Conservation (phyloP, 2,888 invertebrate genomes). For the Ramazzottius varieornatus region DNA sequence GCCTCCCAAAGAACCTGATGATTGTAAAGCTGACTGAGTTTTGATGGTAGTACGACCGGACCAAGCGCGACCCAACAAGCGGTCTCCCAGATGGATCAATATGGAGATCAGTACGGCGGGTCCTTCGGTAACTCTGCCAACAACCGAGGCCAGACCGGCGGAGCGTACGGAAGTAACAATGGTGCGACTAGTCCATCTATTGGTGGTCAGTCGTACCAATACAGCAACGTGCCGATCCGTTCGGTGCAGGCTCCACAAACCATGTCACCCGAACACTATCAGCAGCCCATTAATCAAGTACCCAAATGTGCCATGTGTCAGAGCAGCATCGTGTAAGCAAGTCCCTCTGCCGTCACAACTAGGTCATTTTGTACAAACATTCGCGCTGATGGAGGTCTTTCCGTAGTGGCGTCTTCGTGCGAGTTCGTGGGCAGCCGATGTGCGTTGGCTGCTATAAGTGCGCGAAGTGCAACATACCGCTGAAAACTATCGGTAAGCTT, state of each 20-base stretch:
- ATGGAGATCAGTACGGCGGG: neutral
- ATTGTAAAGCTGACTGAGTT: too few relatives aligned
- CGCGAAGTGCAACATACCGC: neutral
- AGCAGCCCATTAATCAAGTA: neutral
- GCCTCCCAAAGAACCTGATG: too few relatives aligned
- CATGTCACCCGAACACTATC: neutral
- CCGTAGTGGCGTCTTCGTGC: neutral
- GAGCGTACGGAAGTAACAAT: neutral
- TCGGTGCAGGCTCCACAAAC: neutral
- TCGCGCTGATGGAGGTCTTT: neutral
- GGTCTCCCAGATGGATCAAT: neutral
- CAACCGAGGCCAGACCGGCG: neutral
- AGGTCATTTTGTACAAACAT: neutral
- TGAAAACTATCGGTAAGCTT: neutral
- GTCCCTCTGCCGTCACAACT: neutral
- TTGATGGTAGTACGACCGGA: too few relatives aligned
- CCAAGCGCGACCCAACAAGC: neutral
- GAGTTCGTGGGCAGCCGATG: constrained; percentile 2
- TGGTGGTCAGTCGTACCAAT: neutral
- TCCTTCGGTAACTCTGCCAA: neutral
- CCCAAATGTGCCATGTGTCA: neutral
- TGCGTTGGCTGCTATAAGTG: neutral
- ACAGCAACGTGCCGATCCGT: too few relatives aligned
- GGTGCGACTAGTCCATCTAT: neutral
- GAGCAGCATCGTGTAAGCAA: neutral